Conservation (phyloP, 2,113 vertebrate genomes). For the Ceuthmochares aereus region DNA sequence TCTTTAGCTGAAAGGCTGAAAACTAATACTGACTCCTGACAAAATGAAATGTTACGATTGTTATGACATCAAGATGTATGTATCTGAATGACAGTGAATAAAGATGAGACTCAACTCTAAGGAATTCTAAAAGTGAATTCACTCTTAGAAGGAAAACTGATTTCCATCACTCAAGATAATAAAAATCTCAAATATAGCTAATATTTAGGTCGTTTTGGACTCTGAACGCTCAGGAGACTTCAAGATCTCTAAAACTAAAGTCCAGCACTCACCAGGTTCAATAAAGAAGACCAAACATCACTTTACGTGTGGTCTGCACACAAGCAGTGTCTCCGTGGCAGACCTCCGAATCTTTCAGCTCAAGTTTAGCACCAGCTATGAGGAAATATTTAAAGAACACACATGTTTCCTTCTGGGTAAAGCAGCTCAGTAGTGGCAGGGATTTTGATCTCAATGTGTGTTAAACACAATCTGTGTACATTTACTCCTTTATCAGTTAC, state of each 20-base stretch:
- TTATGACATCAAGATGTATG: background rate
- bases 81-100: background rate
- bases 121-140: background rate
- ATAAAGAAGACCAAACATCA: background rate
- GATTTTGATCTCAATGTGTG: background rate
- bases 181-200: background rate
- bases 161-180: background rate
- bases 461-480: background rate
- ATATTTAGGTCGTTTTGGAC: background rate
- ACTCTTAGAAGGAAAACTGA: background rate
- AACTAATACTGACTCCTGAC: background rate
- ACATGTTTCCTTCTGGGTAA: background rate
- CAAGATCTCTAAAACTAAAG: background rate
- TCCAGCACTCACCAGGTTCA: background rate
- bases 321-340: background rate
- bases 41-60: background rate
- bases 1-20: background rate
- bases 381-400: constrained; percentile 4
- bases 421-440: background rate
- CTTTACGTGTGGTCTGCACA: background rate
- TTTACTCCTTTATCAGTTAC: background rate
- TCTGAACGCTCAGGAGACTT: background rate
- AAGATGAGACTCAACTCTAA: background rate
- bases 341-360: background rate
- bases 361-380: background rate